Evolutionary conservation across 2,113 vertebrate species (phyloP).

Genomic region (Paedocypris sp.): DNA sequence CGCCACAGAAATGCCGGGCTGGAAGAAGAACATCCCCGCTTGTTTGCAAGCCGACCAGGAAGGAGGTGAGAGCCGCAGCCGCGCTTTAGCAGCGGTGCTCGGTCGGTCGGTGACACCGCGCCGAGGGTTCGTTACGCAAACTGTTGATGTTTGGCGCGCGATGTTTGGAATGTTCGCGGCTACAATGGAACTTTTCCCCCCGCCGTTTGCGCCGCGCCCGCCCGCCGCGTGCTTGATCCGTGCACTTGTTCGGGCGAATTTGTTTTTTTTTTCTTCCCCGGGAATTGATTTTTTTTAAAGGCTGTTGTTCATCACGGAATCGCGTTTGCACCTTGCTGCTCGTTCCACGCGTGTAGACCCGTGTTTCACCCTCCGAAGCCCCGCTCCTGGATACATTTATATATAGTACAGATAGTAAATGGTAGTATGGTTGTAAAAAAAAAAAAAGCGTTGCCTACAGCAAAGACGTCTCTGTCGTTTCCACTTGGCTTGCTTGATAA

Average conservation of each 20-base stretch:
- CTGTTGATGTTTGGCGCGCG: conserved; percentile 4
- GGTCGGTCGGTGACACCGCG: neutral
- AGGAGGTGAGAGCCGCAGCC: conserved; percentile 60
- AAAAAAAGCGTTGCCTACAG: conserved; percentile 2
- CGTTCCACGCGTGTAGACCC: neutral
- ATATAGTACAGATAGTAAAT: neutral
- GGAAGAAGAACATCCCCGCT: conserved; percentile 95
- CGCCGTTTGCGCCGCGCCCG: conserved; percentile 10
- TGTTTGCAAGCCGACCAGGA: conserved; percentile 90
- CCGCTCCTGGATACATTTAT: too few species aligned
- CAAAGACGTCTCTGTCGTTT: conserved; percentile 17
- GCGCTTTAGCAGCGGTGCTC: neutral
- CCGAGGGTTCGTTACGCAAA: neutral
- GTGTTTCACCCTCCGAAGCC: too few species aligned
- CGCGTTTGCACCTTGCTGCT: neutral
- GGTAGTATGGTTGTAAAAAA: neutral
- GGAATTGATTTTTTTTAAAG: neutral
- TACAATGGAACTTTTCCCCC: conserved; percentile 22
- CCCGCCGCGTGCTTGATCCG: neutral
- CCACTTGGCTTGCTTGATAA: conserved; percentile 15
- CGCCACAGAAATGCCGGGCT: conserved; percentile 75
- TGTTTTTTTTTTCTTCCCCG: conserved; percentile 7
- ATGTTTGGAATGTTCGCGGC: conserved; percentile 1
- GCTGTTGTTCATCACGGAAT: neutral
- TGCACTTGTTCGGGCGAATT: conserved; percentile 21